A percentile compares a stretch with the other conserved stretches of the same genome.
phyloP scores from a whole-genome alignment of 2,888 invertebrate species.

The Amblyjoppa fuscipennis region DNA sequence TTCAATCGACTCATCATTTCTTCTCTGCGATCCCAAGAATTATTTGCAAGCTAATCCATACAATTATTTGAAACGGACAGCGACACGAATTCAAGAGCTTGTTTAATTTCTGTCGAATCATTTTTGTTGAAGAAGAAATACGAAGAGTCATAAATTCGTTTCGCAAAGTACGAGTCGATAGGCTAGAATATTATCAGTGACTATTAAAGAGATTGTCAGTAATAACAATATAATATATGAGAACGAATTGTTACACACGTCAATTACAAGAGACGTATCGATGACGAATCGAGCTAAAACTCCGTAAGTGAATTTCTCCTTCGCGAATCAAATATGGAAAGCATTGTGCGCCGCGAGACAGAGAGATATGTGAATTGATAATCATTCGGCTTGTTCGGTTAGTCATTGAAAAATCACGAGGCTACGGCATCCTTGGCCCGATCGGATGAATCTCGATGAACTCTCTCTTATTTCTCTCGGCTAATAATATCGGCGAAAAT shows the following conservation, averaged over 20 bases:
- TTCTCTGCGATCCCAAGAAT: not conserved
- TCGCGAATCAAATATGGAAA: slow-evolving; percentile 59
- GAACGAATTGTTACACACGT: slow-evolving; percentile 32
- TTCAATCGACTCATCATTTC: not conserved
- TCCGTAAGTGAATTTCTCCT: slow-evolving; percentile 57
- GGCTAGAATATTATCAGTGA: not conserved
- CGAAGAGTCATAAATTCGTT: slow-evolving; percentile 3
- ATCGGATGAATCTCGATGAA: slow-evolving; percentile 10
- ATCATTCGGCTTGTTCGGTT: slow-evolving; percentile 42
- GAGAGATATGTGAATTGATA: slow-evolving; percentile 48
- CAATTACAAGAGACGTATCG: slow-evolving; percentile 29
- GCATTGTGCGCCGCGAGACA: slow-evolving; percentile 25
- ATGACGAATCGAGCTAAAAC: slow-evolving; percentile 55
- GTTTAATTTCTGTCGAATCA: not conserved
- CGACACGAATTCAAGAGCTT: not conserved
- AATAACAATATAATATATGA: slow-evolving; percentile 47
- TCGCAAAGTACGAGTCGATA: not conserved
- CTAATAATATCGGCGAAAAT: slow-evolving; percentile 17
- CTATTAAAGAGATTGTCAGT: slow-evolving; percentile 42
- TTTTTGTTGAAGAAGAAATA: not conserved
- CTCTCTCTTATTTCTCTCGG: slow-evolving; percentile 6
- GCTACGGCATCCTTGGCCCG: slow-evolving; percentile 46
- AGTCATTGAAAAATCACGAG: slow-evolving; percentile 52
- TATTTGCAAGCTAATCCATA: not conserved
- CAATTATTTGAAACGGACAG: not conserved